Percentiles rank a stretch among this genome's conserved stretches.
These are phyloP conservation scores for Ypsolopha sequella DNA, from an alignment of 2,888 invertebrate genomes.

Conservation along the genomic window DNA sequence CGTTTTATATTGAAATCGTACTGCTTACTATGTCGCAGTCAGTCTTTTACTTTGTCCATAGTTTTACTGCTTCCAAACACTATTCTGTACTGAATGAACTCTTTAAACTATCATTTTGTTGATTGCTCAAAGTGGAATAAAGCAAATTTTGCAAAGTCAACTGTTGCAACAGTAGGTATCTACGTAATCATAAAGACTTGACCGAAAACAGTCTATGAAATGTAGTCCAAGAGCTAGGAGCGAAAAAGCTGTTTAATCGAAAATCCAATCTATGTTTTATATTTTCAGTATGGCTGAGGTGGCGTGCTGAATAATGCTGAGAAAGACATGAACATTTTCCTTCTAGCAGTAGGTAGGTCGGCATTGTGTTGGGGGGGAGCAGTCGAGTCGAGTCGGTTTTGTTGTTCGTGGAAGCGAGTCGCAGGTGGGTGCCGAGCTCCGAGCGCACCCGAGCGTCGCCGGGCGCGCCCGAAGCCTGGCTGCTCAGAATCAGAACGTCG, in stretches of 20 bases:
- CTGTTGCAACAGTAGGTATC: too few relatives aligned
- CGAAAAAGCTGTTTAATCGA: too few relatives aligned
- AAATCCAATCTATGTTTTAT: neutral
- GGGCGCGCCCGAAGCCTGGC: slow-evolving; percentile 19
- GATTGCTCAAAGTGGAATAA: too few relatives aligned
- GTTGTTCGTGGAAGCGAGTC: slow-evolving; percentile 59
- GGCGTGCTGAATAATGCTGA: neutral
- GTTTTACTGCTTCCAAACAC: neutral
- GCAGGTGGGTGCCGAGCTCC: slow-evolving; percentile 52
- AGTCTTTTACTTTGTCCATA: neutral
- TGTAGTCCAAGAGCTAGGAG: too few relatives aligned
- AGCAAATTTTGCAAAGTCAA: too few relatives aligned
- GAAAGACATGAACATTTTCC: slow-evolving; percentile 1
- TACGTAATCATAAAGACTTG: too few relatives aligned
- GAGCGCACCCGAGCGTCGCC: slow-evolving; percentile 8
- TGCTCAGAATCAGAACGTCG: slow-evolving; percentile 14
- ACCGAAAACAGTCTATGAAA: too few relatives aligned
- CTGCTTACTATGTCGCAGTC: neutral
- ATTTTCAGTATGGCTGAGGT: neutral
- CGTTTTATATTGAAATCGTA: neutral
- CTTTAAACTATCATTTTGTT: neutral
- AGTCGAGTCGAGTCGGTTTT: slow-evolving; percentile 45
- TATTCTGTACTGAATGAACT: neutral
- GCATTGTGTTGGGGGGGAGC: slow-evolving; percentile 17
- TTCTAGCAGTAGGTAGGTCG: slow-evolving; percentile 13